Conservation (phyloP, 2,113 vertebrate species). For the Tetrax tetrax region DNA sequence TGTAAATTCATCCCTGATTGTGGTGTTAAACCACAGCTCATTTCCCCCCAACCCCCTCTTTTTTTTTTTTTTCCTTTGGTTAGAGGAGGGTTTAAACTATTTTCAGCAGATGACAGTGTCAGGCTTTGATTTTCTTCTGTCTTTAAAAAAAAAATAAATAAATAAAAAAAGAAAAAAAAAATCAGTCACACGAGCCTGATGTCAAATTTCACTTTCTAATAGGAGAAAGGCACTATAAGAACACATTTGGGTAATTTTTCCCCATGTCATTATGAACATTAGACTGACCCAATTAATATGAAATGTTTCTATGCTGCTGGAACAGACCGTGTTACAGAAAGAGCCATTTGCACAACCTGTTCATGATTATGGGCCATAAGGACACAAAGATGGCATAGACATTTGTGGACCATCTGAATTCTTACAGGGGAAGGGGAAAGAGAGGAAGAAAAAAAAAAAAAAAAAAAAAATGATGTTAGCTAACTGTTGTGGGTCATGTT, state of each 20-base stretch:
- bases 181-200: constrained; percentile 71
- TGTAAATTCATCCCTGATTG: constrained; percentile 78
- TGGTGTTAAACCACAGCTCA: constrained; percentile 72
- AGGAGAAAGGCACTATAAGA: constrained; percentile 84
- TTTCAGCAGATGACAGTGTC: constrained; percentile 72
- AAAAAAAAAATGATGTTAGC: constrained; percentile 65
- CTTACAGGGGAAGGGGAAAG: constrained; percentile 62
- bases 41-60: not conserved
- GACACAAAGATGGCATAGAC: constrained; percentile 85
- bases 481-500: constrained; percentile 83
- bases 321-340: constrained; percentile 84
- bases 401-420: constrained; percentile 85
- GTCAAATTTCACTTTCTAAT: constrained; percentile 79
- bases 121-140: constrained; percentile 72
- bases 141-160: constrained; percentile 77
- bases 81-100: constrained; percentile 69
- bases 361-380: constrained; percentile 90
- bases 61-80: constrained; percentile 29
- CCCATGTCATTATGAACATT: constrained; percentile 89
- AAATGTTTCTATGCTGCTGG: constrained; percentile 82
- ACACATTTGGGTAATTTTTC: constrained; percentile 88
- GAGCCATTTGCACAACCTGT: constrained; percentile 84
- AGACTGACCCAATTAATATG: constrained; percentile 89
- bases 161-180: constrained; percentile 77
- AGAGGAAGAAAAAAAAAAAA: not conserved